Evolutionary conservation across 2,113 vertebrate species (phyloP), one percentile per base, ranked within the genome.

Genomic region (Oreotrochilus melanogaster): DNA sequence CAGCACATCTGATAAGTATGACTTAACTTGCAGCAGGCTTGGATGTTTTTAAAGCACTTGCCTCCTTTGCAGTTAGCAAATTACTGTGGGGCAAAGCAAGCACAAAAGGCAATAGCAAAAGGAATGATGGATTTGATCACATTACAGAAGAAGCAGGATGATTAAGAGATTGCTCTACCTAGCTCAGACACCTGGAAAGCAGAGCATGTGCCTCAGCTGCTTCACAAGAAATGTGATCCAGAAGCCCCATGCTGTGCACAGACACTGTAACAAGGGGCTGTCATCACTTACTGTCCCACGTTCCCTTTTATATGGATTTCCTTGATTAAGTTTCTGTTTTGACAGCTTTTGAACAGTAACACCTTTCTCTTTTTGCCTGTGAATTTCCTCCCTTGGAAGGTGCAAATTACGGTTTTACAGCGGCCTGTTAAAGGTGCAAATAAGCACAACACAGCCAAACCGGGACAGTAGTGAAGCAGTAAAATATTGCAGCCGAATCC

Each of bases 341-440:
- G 95, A 96, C 94, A 96, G 58, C 95, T 97, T 95, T 96, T 93
- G 86, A 97, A 97, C 70, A 92, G 83, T 93, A 97, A 82, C 93
- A 92, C 93, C 88, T 87, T 97, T 95, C 73, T 87, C 53, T 48
- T 92, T 96, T 83, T 96, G 67, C 65, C 73, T 96, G 94, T 94
- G 94, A 96, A 89, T 96, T 95, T 89, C 88, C 74, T 97, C 88
- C 61, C 56, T 95, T 11, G 5, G 93, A 97, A 97, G 93, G 94
- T 97, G 96, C 64, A 97, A 98, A 97, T 97, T 96, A 96, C 71
- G 53, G 62, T 85, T 96, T 96, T 94, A 88, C 70, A 89, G 73
- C 90, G 95, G 92, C 84, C 94, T 56, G 18, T 71, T 75, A 92
- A 79, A 98, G 86, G 96, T 97, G 96, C 81, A 98, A 98, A 98